Percentiles rank a stretch among this genome's conserved stretches.
Evolutionary conservation across 2,888 invertebrate species (phyloP).

Genomic region (Micropterix aruncella): DNA sequence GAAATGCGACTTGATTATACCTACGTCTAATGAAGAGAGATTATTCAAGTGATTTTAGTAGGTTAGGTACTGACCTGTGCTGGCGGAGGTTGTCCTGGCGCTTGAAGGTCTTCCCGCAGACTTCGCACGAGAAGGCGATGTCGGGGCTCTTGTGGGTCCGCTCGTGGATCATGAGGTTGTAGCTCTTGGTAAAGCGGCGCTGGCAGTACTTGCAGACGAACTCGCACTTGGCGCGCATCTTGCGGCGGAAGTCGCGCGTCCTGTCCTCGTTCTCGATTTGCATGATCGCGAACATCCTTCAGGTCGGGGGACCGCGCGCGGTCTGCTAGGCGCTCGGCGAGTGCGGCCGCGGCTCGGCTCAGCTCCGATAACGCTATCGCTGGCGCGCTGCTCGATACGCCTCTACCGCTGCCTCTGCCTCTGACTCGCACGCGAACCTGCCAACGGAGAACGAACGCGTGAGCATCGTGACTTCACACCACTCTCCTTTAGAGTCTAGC

Average conservation of each 20-base stretch:
- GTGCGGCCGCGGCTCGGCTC: constrained; percentile 20
- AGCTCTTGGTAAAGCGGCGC: constrained; percentile 94
- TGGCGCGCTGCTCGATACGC: neutral
- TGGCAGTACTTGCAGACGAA: constrained; percentile 98
- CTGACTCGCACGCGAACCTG: neutral
- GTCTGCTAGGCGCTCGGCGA: constrained; percentile 26
- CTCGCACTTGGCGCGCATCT: constrained; percentile 90
- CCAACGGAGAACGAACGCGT: neutral
- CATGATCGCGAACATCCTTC: constrained; percentile 82
- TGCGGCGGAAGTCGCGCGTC: constrained; percentile 73
- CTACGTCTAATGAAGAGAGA: too few species aligned
- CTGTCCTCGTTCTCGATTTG: constrained; percentile 79
- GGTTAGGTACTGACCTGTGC: constrained; percentile 58
- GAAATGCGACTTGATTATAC: too few species aligned
- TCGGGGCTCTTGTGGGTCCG: constrained; percentile 95
- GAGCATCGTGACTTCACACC: too few species aligned
- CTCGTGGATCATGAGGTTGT: constrained; percentile 97
- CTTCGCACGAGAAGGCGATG: constrained; percentile 92
- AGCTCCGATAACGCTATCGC: neutral
- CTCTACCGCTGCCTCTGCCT: neutral
- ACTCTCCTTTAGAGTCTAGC: too few species aligned
- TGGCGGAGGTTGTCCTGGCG: constrained; percentile 92
- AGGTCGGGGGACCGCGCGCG: constrained; percentile 15
- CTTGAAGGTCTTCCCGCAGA: constrained; percentile 96
- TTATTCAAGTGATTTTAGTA: too few species aligned